phyloP scores from a whole-genome alignment of 2,113 vertebrate genomes.

The Cariama cristata region DNA sequence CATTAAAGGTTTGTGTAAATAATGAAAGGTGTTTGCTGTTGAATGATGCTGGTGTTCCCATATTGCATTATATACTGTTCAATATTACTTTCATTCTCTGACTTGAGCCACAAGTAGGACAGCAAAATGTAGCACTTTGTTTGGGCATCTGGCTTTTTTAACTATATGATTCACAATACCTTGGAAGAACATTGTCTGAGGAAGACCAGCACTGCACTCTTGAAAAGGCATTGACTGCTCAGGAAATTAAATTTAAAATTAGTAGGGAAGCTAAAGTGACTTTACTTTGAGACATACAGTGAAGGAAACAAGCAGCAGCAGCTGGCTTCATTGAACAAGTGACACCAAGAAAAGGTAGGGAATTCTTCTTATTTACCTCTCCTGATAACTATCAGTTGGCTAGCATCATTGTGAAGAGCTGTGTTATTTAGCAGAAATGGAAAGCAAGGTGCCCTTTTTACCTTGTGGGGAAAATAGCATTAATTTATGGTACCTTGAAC shows the following conservation, averaged over 20 bases:
- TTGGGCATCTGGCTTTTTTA: not conserved
- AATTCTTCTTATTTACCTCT: not conserved
- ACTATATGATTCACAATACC: not conserved
- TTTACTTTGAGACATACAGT: not conserved
- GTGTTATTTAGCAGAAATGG: not conserved
- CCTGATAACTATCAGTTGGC: not conserved
- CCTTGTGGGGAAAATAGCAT: not conserved
- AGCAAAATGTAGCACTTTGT: not conserved
- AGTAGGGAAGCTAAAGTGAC: not conserved
- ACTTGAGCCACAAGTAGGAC: not conserved
- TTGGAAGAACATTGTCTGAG: not conserved
- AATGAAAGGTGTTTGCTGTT: not conserved
- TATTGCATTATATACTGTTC: not conserved
- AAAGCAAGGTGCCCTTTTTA: not conserved
- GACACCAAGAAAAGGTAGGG: not conserved
- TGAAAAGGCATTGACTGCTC: conserved; percentile 9
- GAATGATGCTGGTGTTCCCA: not conserved
- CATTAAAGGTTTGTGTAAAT: conserved; percentile 22
- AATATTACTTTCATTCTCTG: not conserved
- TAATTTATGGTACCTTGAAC: not conserved
- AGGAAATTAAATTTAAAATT: conserved; percentile 54
- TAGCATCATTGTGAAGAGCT: not conserved
- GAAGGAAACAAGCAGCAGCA: not conserved
- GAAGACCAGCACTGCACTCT: not conserved
- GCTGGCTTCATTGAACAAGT: not conserved